Percentiles rank a stretch among this genome's conserved stretches.
phyloP scores from a whole-genome alignment of 37 sponge, comb jelly and placozoan species.

The Axinella damicornis region DNA sequence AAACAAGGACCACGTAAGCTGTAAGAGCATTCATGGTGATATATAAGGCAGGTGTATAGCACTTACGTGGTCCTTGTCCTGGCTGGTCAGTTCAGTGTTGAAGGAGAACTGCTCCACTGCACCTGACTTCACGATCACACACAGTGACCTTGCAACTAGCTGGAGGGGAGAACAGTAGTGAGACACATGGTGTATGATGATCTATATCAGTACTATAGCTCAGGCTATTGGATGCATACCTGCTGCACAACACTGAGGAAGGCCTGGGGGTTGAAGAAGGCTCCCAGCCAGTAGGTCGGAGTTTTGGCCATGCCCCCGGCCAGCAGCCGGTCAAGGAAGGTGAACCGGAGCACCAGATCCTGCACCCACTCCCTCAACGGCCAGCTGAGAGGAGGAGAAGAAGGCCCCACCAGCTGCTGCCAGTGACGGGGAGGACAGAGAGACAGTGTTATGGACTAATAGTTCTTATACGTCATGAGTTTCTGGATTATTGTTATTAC shows the following conservation, averaged over 20 bases:
- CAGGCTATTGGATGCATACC: too few relatives aligned
- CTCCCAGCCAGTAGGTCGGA: slow-evolving; percentile 83
- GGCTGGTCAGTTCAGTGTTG: slow-evolving; percentile 71
- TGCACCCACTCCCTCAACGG: slow-evolving; percentile 67
- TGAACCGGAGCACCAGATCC: slow-evolving; percentile 50
- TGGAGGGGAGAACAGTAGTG: background rate
- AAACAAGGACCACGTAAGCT: background rate
- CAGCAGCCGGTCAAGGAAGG: slow-evolving; percentile 67
- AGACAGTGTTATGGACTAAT: too few relatives aligned
- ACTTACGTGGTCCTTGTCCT: slow-evolving; percentile 91
- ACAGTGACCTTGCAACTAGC: slow-evolving; percentile 2
- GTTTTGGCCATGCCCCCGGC: slow-evolving; percentile 60
- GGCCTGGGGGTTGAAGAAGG: slow-evolving; percentile 70
- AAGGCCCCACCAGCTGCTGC: slow-evolving; percentile 44
- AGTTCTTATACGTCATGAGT: too few relatives aligned
- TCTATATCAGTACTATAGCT: too few relatives aligned
- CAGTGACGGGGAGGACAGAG: slow-evolving; percentile 53
- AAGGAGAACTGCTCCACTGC: slow-evolving; percentile 55
- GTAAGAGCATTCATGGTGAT: background rate
- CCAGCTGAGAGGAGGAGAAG: slow-evolving; percentile 60
- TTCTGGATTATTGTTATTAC: too few relatives aligned
- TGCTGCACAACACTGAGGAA: slow-evolving; percentile 76
- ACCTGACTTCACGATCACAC: slow-evolving; percentile 28
- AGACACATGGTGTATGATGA: too few relatives aligned
- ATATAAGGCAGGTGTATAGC: too few relatives aligned